Conservation (phyloP, 2,797 vertebrate species). For the Poeciliopsis gracilis region DNA sequence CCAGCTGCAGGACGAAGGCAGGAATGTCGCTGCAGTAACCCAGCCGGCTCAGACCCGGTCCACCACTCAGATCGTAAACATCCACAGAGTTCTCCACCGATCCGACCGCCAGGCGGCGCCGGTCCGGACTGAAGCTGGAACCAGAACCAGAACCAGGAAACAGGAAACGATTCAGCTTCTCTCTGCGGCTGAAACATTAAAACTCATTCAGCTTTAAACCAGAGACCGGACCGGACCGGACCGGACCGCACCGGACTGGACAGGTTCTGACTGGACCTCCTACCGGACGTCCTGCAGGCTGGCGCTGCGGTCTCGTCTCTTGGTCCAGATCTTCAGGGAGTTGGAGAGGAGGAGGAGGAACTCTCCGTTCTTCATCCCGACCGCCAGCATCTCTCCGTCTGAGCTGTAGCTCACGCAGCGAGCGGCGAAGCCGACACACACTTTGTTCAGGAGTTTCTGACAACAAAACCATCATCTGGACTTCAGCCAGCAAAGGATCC, state of each 20-base stretch:
- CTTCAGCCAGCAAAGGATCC: neutral
- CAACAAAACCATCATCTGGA: neutral
- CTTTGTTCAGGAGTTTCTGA: slow-evolving; percentile 94
- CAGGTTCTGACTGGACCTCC: neutral
- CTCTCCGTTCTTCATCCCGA: slow-evolving; percentile 97
- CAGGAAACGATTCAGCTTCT: neutral
- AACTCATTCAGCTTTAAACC: neutral
- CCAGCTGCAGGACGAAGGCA: slow-evolving; percentile 93
- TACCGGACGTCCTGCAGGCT: slow-evolving; percentile 93
- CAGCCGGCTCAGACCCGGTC: slow-evolving; percentile 89
- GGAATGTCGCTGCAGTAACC: slow-evolving; percentile 95
- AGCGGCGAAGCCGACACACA: slow-evolving; percentile 89
- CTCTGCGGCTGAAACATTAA: neutral
- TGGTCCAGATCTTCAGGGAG: slow-evolving; percentile 94
- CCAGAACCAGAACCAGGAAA: neutral
- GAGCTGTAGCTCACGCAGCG: slow-evolving; percentile 90
- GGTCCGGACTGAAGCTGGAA: slow-evolving; percentile 91
- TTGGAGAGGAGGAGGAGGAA: slow-evolving; percentile 91
- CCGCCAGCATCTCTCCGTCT: slow-evolving; percentile 92
- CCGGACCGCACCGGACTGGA: too few relatives aligned
- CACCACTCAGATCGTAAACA: slow-evolving; percentile 86
- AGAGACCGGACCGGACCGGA: too few relatives aligned
- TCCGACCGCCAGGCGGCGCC: slow-evolving; percentile 88
- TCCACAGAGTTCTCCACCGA: slow-evolving; percentile 92
- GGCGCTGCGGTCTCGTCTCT: slow-evolving; percentile 93